Base-by-base conservation (phyloP, 2,113 vertebrate genomes). In the Prinia subflava region DNA sequence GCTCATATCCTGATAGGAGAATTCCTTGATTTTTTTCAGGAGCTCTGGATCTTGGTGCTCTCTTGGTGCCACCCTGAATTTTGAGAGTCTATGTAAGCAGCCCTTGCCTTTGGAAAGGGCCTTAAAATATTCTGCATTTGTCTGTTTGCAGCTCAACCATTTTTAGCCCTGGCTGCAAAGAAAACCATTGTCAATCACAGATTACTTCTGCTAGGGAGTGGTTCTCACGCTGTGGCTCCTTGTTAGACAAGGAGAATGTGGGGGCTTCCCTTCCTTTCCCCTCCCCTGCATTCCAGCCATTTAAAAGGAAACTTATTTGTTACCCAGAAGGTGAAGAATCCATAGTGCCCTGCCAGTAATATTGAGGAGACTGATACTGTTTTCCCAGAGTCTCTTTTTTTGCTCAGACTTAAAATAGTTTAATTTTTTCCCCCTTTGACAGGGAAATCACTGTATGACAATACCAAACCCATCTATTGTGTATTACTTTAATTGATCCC, bases 171-270 rank as follows among this genome's bases (percentile, higher is more conserved):
- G 82, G 39, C 85, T 94, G 91, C 75, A 85, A 80, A 70, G 71
- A 85, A 92, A 95, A 85, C 84, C 71, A 77, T 41, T 97, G 91
- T 83, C 87, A 94, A 31, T 95, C 89, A 85, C 50, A 90, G 87
- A 80, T 90, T 69, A 55, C 42, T 85, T 57, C 70, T 92, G n/a
- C 78, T 31, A 22, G 75, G 93, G 91, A 94, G 91, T 82, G 83
- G 53, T 94, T 95, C 95, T 95, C 82, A 92, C 17, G 18, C 87
- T 92, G 83, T 31, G 62, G 62, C 89, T 94, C 41, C 94, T 91
- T 87, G 57, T 89, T 65, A 97, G 74, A 63, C 88, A 80, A 65
- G 92, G 70, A 77, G n/a, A 85, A 90, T 76, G 92, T 41, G 70
- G 53, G 67, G 75, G 81, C 11, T 90, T 95, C 78, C 70, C 46